Base-by-base conservation (phyloP, 1,140 invertebrate species). In the Trachymyrmex cornetzi region DNA sequence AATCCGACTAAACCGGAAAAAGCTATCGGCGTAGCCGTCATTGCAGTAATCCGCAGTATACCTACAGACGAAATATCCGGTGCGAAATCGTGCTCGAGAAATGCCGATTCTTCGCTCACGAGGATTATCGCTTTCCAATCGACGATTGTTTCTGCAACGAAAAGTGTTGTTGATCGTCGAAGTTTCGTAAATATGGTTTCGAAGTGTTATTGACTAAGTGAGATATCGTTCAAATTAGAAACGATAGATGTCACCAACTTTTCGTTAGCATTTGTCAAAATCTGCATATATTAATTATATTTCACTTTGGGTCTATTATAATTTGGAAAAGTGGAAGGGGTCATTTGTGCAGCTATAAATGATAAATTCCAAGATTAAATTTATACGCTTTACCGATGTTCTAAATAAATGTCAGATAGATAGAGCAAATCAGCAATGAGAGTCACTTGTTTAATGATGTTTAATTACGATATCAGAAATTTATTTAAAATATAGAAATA, bases 101-200 rank as follows among this genome's bases (percentile, higher is more conserved):
- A 16, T 19, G 34, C 44, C n/a, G 34, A 69, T 53, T 69, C 63
- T 80, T 34, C 48, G n/a, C 34, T 14, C 27, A 19, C 5, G 48
- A 38, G 64, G 77, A 81, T 81, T 81, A 81, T 81, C 64, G 64
- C 30, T 80, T 80, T 80, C 44, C 77, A 38, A 80, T 81, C 53
- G 64, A 11, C 27, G 48, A 67, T 55, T 53, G 63, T 80, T 81
- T 24, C 30, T 71, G 30, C 48, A 57, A 57, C 14, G 48, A 55
- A 69, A 81, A 71, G 48, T 67, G 22, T 53, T 30, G 77, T 9
- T 24, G 30, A 55, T 38, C 12, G 30, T 55, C 7, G 64, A 44
- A 81, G 48, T 69, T 71, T 55, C 1, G 77, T 69, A 55, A 80
- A 69, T 81, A 69, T 27, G 48, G 12, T 80, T 34, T n/a, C n/a